These are phyloP conservation scores for Crocuta crocuta DNA, from an alignment of 2,113 vertebrate species.

Conservation along the genomic window DNA sequence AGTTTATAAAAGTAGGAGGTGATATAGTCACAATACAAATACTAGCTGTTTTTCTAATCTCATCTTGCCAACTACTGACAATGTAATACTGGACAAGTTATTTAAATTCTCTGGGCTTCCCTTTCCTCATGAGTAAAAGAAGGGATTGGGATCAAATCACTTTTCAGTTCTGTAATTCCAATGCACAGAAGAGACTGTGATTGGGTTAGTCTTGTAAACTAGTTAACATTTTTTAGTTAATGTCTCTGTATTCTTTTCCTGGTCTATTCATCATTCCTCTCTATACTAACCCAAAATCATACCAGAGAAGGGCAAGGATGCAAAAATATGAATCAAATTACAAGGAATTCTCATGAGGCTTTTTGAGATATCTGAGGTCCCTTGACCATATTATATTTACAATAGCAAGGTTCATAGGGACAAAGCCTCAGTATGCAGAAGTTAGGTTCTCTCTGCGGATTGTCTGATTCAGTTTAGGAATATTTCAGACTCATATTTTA, in stretches of 20 bases:
- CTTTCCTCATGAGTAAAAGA: background rate
- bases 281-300: background rate
- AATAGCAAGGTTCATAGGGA: background rate
- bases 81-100: background rate
- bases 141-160: background rate
- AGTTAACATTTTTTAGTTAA: background rate
- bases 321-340: slow-evolving; percentile 35
- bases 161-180: background rate
- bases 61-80: background rate
- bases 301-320: background rate
- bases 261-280: background rate
- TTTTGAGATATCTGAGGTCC: background rate
- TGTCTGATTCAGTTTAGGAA: background rate
- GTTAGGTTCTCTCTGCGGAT: background rate
- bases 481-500: slow-evolving; percentile 21
- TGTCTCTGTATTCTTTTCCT: background rate
- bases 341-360: background rate
- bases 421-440: background rate
- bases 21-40: background rate
- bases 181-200: background rate
- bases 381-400: background rate
- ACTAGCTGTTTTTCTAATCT: background rate
- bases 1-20: background rate
- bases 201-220: background rate
- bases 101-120: background rate